Evolutionary conservation across 2,113 vertebrate genomes (phyloP).

Genomic region (Motacilla tschutschensis): DNA sequence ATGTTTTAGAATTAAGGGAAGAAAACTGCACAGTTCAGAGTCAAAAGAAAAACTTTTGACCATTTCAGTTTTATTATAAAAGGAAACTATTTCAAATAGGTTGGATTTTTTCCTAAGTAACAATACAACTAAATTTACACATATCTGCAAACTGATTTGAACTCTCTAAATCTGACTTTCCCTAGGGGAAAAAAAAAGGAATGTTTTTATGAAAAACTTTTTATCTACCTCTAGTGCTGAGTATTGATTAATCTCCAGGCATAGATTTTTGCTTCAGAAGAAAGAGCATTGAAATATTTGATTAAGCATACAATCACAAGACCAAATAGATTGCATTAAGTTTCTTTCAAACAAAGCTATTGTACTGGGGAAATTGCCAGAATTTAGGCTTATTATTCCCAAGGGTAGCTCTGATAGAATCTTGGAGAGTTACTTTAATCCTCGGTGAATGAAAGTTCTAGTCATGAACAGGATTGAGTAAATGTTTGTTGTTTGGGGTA

Average conservation of each 20-base stretch:
- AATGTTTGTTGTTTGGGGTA: background rate
- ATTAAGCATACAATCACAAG: conserved; percentile 8
- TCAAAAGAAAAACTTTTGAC: background rate
- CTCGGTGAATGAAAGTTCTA: background rate
- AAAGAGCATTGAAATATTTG: conserved; percentile 57
- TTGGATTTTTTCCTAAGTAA: background rate
- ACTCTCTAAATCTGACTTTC: background rate
- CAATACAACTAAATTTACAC: background rate
- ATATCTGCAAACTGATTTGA: background rate
- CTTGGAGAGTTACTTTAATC: background rate
- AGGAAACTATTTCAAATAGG: background rate
- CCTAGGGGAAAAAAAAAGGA: background rate
- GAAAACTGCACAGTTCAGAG: background rate
- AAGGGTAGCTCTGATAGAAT: background rate
- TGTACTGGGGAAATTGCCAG: background rate
- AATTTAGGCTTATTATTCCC: background rate
- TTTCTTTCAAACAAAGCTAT: background rate
- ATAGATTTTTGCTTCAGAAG: conserved; percentile 60
- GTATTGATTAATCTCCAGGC: conserved; percentile 43
- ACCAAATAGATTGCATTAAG: background rate
- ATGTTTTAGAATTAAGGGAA: background rate
- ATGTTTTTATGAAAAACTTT: background rate
- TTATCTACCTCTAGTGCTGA: background rate
- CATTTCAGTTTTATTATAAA: background rate
- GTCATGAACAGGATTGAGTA: background rate